Evolutionary conservation across 2,113 vertebrate species (phyloP), one percentile per base, ranked within the genome.

Genomic region (Dicrurus megarhynchus): DNA sequence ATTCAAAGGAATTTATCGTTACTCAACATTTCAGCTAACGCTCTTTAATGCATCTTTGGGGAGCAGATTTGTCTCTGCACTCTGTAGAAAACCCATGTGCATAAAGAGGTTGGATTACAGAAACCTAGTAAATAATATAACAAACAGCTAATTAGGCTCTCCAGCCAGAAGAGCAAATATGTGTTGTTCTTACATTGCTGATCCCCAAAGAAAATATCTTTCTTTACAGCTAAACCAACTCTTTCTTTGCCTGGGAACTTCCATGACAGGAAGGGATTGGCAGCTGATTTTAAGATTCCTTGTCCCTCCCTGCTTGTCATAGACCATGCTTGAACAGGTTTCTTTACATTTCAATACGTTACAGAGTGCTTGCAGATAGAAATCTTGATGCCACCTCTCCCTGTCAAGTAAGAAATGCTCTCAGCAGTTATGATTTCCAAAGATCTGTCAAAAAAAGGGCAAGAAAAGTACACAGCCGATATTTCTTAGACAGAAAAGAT

Each of bases 11-110:
- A 98, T 98, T 97, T 97, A 95, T 94, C 88, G 8, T 97, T 98
- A 97, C 97, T 98, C 97, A 97, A 98, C 97, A 96, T 96, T 98
- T 97, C 97, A 97, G 96, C 95, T 95, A 83, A 94, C 26, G 37
- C 97, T 96, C 90, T 95, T 90, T 97, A 97, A 96, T 13, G 1
- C 5, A 42, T 93, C 97, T 98, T 98, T 77, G 88, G 98, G 97
- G 98, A 98, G 84, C 89, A 95, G 96, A 92, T 97, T 97, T 98
- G 88, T 95, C 97, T 98, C 95, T 91, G 93, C 81, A 84, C 96
- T 96, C 95, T 57, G 75, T 70, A 96, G 95, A 97, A 98, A 97
- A 96, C 71, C 74, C 52, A 33, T 61, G 63, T 86, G 91, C 92
- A 92, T 78, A 61, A 96, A 97, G 94, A 96, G 93, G 87, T 53